Conservation (phyloP, 2,113 vertebrate genomes). For the Mirounga angustirostris region DNA sequence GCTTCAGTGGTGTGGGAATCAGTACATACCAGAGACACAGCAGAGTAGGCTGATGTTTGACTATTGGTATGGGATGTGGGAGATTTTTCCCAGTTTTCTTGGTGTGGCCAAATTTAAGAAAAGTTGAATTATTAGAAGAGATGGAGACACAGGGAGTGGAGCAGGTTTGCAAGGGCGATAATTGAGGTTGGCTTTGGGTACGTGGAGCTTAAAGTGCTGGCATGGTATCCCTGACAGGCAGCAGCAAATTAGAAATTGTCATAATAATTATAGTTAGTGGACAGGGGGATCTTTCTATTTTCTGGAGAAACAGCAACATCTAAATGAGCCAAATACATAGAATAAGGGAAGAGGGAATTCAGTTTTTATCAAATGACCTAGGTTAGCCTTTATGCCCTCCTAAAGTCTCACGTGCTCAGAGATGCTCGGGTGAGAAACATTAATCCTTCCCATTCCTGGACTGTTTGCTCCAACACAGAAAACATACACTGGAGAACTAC, state of each 20-base stretch:
- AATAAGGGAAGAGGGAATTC: background rate
- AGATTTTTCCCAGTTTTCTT: background rate
- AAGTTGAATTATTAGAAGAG: background rate
- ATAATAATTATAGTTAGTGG: background rate
- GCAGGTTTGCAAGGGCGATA: background rate
- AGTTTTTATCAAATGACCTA: background rate
- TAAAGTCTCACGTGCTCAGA: background rate
- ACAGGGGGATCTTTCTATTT: background rate
- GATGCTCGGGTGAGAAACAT: background rate
- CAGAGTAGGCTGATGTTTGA: background rate
- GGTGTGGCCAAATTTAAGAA: background rate
- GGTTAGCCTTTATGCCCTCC: background rate
- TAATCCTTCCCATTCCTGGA: background rate
- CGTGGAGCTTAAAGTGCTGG: slow-evolving; percentile 17
- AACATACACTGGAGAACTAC: background rate
- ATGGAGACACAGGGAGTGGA: background rate
- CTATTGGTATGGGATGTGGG: too few species aligned
- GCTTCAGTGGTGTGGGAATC: background rate
- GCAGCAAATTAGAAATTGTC: background rate
- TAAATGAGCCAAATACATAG: background rate
- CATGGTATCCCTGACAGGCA: background rate
- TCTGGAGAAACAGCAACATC: slow-evolving; percentile 34
- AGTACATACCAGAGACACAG: background rate
- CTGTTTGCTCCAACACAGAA: background rate
- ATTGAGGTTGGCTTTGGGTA: slow-evolving; percentile 31